phyloP scores from a whole-genome alignment of 2,113 vertebrate genomes.

The Platycercus adscitus region DNA sequence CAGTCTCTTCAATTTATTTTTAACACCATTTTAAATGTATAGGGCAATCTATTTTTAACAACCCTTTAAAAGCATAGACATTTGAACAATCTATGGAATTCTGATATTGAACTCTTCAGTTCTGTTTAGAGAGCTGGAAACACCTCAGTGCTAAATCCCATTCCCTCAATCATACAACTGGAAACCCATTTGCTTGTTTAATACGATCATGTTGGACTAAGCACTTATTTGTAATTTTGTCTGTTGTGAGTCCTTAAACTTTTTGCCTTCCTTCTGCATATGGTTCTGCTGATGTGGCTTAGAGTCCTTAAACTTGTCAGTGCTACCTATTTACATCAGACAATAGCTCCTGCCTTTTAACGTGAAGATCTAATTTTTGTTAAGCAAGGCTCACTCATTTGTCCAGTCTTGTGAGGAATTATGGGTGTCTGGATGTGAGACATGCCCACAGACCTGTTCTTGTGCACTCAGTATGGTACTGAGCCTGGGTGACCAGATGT shows the following conservation, averaged over 20 bases:
- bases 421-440: not conserved
- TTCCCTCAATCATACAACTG: not conserved
- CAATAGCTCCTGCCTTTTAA: not conserved
- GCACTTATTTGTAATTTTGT: not conserved
- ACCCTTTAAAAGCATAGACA: not conserved
- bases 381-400: not conserved
- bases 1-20: not conserved
- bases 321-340: not conserved
- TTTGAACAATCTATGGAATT: not conserved
- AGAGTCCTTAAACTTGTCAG: not conserved
- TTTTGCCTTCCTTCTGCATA: not conserved
- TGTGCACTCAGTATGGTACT: not conserved
- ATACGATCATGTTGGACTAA: not conserved
- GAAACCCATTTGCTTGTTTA: not conserved
- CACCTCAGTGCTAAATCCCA: not conserved
- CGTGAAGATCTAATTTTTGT: not conserved
- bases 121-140: not conserved
- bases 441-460: not conserved
- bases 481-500: not conserved
- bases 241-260: not conserved
- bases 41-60: conserved; percentile 11
- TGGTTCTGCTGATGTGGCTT: not conserved
- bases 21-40: not conserved
- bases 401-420: not conserved
- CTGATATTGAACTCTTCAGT: not conserved